Evolutionary conservation across 2,888 invertebrate genomes (phyloP).

Genomic region (Macropis europaea): DNA sequence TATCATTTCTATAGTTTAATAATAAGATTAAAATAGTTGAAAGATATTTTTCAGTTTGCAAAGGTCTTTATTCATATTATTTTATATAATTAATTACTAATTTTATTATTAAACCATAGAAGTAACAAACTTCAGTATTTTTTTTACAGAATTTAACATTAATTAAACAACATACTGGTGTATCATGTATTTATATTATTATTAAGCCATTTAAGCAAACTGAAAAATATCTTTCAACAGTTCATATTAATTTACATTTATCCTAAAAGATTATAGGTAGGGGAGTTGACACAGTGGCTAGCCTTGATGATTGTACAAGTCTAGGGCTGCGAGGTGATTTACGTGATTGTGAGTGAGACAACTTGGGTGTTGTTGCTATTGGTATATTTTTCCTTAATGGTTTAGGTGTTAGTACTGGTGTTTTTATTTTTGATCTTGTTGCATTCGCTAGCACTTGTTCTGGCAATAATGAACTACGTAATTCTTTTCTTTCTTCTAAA

Average conservation of each 20-base stretch:
- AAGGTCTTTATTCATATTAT: neutral
- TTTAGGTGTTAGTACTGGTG: slow-evolving; percentile 67
- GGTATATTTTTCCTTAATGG: slow-evolving; percentile 69
- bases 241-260: neutral
- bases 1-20: neutral
- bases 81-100: no score
- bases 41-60: neutral
- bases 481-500: slow-evolving; percentile 81
- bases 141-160: no score
- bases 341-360: slow-evolving; percentile 17
- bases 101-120: no score
- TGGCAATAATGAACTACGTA: slow-evolving; percentile 82
- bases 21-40: neutral
- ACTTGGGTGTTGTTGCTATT: slow-evolving; percentile 48
- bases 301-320: slow-evolving; percentile 27
- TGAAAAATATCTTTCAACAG: neutral
- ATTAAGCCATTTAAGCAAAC: neutral
- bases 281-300: slow-evolving; percentile 47
- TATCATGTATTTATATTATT: no score
- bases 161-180: no score
- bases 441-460: slow-evolving; percentile 65
- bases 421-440: slow-evolving; percentile 43
- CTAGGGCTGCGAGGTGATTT: slow-evolving; percentile 54
- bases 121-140: no score
- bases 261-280: slow-evolving; percentile 53